Base-by-base conservation (phyloP, 2,888 invertebrate genomes). In the Melitaea athalia region DNA sequence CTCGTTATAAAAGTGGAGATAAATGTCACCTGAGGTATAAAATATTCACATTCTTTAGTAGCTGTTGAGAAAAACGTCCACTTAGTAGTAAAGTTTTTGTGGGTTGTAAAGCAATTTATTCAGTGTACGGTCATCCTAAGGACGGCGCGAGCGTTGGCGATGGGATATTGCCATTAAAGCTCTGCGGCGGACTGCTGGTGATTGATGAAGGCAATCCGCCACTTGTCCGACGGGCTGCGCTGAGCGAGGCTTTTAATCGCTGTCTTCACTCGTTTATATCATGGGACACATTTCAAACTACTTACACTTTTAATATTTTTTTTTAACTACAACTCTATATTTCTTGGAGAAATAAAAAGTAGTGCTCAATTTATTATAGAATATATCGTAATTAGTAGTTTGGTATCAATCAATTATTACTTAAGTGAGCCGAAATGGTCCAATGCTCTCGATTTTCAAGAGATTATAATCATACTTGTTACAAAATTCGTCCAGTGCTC, bases 141-240 rank as follows among this genome's bases (percentile, higher is more conserved):
- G n/a, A 38, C 31, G 42, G 57, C 38, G 15, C n/a, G 79, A 79
- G 78, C 76, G 75, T 72, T 62, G 62, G 66, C 78, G 79, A 79
- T 76, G 77, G 77, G 78, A 77, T 57, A 68, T 55, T 49, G 64
- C 64, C 83, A 84, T 87, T 86, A 85, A 83, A 85, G 81, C 84
- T 79, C 81, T 85, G 85, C 79, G 80, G 80, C 79, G 79, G 83
- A 82, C 83, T 83, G 81, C 80, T 76, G 76, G 84, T 89, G 90
- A 91, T 91, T 90, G 90, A 91, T 91, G 89, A 87, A 79, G 85
- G 82, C 88, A 88, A 88, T 89, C 85, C 87, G 84, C 86, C 83
- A 85, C 85, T 87, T 84, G 85, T 81, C 86, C 84, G 79, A 80
- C 60, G 65, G 69, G 69, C 74, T 67, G 57, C 38, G 42, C 57